Evolutionary conservation across 2,888 invertebrate species (phyloP).

Genomic region (Pristionchus maxplancki): DNA sequence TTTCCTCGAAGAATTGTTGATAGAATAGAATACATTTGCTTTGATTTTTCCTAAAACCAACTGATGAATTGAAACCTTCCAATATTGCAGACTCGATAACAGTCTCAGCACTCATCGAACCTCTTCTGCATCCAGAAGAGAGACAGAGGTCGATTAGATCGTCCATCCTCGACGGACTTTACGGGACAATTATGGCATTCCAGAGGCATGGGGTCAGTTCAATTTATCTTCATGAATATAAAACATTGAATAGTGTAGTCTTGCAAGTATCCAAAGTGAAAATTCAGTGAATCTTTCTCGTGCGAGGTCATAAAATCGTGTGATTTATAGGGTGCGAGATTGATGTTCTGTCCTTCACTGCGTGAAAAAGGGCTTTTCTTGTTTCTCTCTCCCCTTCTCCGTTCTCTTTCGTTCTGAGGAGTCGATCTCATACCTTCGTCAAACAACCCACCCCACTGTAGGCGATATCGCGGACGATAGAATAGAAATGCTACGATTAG

Average conservation of each 20-base stretch:
- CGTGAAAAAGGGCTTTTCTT: background rate
- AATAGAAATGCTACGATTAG: background rate
- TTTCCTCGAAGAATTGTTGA: too few relatives aligned
- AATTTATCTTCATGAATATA: background rate
- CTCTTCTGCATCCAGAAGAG: background rate
- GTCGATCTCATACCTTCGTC: background rate
- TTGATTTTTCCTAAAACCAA: too few relatives aligned
- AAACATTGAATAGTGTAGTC: background rate
- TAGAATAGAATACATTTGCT: too few relatives aligned
- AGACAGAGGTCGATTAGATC: background rate
- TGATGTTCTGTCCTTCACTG: background rate
- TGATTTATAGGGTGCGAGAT: background rate
- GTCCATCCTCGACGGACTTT: background rate
- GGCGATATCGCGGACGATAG: background rate
- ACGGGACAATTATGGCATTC: constrained; percentile 24
- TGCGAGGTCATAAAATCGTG: background rate
- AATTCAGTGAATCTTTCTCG: background rate
- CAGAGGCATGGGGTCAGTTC: constrained; percentile 33
- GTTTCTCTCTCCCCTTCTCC: constrained; percentile 1
- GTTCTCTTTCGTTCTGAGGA: background rate
- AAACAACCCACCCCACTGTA: background rate
- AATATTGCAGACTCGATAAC: background rate
- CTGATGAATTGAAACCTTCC: too few relatives aligned
- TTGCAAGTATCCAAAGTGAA: background rate
- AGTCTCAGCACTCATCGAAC: background rate